phyloP scores from a whole-genome alignment of 1,140 invertebrate species.

The Bombus superbus region DNA sequence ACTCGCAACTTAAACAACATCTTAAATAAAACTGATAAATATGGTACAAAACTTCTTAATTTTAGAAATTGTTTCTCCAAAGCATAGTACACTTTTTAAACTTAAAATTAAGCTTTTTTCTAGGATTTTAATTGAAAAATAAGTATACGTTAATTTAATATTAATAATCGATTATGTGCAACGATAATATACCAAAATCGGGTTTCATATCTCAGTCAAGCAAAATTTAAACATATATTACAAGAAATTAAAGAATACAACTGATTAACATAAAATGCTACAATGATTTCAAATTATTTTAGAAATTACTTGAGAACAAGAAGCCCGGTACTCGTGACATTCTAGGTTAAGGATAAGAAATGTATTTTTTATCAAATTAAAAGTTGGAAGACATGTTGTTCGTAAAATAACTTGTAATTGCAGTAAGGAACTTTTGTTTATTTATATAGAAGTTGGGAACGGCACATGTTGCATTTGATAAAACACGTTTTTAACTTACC shows the following conservation, averaged over 20 bases:
- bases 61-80: neutral
- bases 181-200: neutral
- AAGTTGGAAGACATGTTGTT: neutral
- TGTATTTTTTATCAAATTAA: neutral
- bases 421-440: neutral
- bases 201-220: neutral
- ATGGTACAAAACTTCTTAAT: neutral
- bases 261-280: neutral
- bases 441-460: neutral
- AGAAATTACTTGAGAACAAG: neutral
- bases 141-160: neutral
- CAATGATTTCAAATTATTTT: neutral
- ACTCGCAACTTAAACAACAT: neutral
- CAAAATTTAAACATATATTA: neutral
- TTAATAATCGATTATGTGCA: neutral
- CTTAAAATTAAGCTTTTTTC: neutral
- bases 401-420: neutral
- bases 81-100: neutral
- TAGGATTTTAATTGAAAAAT: neutral
- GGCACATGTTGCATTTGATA: neutral
- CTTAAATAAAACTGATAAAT: neutral
- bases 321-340: neutral
- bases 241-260: neutral
- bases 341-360: constrained; percentile 46
- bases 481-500: constrained; percentile 57